Conservation (phyloP, 1,140 invertebrate genomes). For the Acromyrmex heyeri region DNA sequence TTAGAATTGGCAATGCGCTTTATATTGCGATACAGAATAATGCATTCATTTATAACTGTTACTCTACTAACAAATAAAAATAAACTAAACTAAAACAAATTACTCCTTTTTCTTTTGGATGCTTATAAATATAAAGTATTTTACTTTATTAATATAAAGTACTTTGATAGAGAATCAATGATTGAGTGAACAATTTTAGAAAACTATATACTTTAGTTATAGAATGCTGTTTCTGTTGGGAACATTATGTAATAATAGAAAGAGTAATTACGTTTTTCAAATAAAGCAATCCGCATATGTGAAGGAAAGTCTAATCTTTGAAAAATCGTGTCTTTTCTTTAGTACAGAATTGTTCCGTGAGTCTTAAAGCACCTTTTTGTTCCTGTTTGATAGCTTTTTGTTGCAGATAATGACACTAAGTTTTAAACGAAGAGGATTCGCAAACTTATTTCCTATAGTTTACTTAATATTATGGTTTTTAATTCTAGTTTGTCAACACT, state of each 20-base stretch:
- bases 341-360: constrained; percentile 20
- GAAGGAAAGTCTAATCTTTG: neutral
- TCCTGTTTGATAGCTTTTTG: constrained; percentile 24
- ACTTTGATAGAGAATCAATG: neutral
- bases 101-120: neutral
- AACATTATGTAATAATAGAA: neutral
- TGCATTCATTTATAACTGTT: neutral
- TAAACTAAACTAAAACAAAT: neutral
- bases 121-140: neutral
- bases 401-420: neutral
- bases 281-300: neutral
- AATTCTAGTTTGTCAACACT: neutral
- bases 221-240: neutral
- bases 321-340: constrained; percentile 21
- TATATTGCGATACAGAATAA: neutral
- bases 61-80: neutral
- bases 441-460: constrained; percentile 26
- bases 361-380: constrained; percentile 34
- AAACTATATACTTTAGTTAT: neutral
- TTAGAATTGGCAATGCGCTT: constrained; percentile 22
- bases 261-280: constrained; percentile 13
- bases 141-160: too few relatives aligned
- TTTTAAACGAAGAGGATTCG: constrained; percentile 30
- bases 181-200: neutral
- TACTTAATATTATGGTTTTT: constrained; percentile 7